phyloP scores from a whole-genome alignment of 2,113 vertebrate genomes.

The Aix galericulata region DNA sequence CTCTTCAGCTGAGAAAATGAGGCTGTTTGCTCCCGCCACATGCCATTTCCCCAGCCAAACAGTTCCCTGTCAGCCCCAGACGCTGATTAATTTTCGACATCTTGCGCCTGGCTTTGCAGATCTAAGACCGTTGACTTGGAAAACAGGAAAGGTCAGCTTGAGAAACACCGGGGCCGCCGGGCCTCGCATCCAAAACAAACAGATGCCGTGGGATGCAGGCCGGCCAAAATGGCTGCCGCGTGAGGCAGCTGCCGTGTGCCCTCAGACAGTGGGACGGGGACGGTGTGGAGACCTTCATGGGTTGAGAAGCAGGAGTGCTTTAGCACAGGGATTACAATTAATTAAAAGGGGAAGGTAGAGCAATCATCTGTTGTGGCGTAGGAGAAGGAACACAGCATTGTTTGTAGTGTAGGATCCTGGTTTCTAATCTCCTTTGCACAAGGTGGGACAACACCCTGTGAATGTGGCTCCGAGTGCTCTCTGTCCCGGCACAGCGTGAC shows the following conservation, averaged over 20 bases:
- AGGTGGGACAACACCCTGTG: constrained; percentile 46
- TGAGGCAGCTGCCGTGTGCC: background rate
- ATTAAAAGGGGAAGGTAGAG: constrained; percentile 56
- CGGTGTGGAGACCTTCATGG: background rate
- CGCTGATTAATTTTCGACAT: constrained; percentile 55
- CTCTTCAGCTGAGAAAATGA: background rate
- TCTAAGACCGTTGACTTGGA: constrained; percentile 55
- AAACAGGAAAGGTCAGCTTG: constrained; percentile 76
- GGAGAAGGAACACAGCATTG: constrained; percentile 63
- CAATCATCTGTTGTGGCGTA: background rate
- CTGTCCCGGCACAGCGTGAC: constrained; percentile 24
- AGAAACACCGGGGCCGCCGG: constrained; percentile 39
- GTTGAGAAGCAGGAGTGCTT: background rate
- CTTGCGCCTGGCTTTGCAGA: constrained; percentile 39
- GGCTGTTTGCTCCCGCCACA: background rate
- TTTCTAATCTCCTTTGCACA: constrained; percentile 60
- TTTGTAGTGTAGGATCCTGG: constrained; percentile 59
- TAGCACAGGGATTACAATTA: constrained; percentile 2
- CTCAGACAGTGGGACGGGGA: background rate
- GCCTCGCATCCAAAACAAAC: constrained; percentile 70
- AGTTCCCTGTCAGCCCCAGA: background rate
- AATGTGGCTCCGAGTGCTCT: constrained; percentile 49
- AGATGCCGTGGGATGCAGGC: background rate
- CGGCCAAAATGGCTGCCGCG: constrained; percentile 44
- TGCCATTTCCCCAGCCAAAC: background rate